Percentiles rank a stretch among this genome's conserved stretches.
phyloP scores from a whole-genome alignment of 2,888 invertebrate species.

The Thera britannica region DNA sequence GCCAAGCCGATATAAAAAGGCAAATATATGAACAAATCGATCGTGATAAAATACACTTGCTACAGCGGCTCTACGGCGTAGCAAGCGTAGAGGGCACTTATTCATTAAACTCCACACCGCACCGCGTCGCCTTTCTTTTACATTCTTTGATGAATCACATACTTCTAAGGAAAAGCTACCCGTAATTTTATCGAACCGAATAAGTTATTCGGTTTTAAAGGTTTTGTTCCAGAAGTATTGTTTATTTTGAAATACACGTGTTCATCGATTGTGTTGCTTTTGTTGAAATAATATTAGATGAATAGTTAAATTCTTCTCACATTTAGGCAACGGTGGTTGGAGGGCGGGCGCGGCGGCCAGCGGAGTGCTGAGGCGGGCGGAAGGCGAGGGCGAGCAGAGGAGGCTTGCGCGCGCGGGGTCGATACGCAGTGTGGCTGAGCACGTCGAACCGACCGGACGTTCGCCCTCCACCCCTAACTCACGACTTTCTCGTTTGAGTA shows the following conservation, averaged over 20 bases:
- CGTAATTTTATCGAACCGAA: background rate
- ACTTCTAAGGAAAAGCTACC: background rate
- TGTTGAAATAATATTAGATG: constrained; percentile 69
- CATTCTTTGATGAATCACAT: background rate
- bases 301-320: constrained; percentile 73
- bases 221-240: background rate
- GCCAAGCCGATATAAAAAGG: background rate
- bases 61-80: constrained; percentile 29
- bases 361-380: constrained; percentile 55
- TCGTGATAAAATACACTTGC: constrained; percentile 1
- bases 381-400: constrained; percentile 44
- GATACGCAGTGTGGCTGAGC: constrained; percentile 73
- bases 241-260: constrained; percentile 37
- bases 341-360: constrained; percentile 60
- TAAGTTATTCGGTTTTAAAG: background rate
- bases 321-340: constrained; percentile 74
- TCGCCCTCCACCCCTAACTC: constrained; percentile 43
- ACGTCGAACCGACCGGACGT: constrained; percentile 57
- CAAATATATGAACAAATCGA: background rate
- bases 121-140: background rate
- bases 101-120: background rate
- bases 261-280: constrained; percentile 59
- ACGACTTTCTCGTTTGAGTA: constrained; percentile 39
- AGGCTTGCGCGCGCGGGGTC: constrained; percentile 68
- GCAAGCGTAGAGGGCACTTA: constrained; percentile 22